A percentile compares a stretch with the other conserved stretches of the same genome.
Evolutionary conservation across 2,113 vertebrate species (phyloP).

Genomic region (Setophaga petechia): DNA sequence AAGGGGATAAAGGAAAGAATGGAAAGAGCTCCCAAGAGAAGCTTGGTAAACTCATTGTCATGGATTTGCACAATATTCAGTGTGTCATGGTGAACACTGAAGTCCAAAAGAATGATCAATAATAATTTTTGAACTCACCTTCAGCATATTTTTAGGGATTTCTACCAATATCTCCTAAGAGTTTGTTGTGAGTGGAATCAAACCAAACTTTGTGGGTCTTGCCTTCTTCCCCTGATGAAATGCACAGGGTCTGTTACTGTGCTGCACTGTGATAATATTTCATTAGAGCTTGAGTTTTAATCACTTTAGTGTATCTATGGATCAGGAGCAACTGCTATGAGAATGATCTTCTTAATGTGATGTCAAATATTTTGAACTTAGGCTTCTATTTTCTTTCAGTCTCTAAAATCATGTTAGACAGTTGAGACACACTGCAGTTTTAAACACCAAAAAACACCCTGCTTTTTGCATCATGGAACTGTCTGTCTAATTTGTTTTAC

Average conservation of each 20-base stretch:
- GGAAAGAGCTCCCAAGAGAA: neutral
- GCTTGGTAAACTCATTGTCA: neutral
- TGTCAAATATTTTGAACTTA: neutral
- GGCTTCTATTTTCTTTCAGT: neutral
- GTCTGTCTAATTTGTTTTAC: neutral
- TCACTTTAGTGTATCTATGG: neutral
- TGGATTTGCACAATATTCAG: neutral
- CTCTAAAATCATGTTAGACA: neutral
- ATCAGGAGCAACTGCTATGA: neutral
- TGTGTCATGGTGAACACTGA: neutral
- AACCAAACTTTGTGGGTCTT: neutral
- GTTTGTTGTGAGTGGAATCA: neutral
- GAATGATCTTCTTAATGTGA: neutral
- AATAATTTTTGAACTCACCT: neutral
- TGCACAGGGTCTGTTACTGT: neutral
- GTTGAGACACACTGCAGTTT: neutral
- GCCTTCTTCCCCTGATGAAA: neutral
- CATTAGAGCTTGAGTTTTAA: neutral
- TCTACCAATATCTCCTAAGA: neutral
- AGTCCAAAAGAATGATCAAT: neutral
- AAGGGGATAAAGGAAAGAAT: neutral
- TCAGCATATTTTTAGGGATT: neutral
- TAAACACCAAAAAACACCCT: neutral
- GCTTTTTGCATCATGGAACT: neutral
- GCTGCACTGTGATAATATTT: neutral